Base-by-base conservation (phyloP, 1,140 invertebrate species). In the Chrysoperla carnea region DNA sequence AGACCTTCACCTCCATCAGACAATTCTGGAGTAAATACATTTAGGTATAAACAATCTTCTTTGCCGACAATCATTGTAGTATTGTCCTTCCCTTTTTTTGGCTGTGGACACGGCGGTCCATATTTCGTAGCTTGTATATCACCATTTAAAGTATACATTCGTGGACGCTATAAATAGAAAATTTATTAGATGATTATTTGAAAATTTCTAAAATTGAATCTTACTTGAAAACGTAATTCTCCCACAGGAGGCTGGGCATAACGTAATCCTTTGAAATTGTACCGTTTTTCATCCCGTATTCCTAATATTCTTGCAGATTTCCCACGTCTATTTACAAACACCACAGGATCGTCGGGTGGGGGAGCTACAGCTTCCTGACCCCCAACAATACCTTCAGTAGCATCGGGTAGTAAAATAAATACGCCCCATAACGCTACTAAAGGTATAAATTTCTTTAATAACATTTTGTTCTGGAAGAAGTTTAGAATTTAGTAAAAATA, bases 41-140 rank as follows among this genome's bases (percentile, higher is more conserved):
- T 88, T 4, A 90, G 61, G 47, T 79, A 82, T 8, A 89, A 60
- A 57, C 87, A 91, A 60, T 91, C 82, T 50, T 83, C 80, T 31
- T 63, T 68, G 13, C 73, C 73, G 4, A 72, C 56, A 6, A 73
- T 47, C 11, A 40, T 11, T 12, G 28, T 29, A 27, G 6, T 29
- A 29, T n/a, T 12, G n/a, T 28, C 39, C 31, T 51, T 49, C 1
- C 48, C 56, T 4, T 62, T 63, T 50, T 65, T 58, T 5, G 69
- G 66, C 48, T 75, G 72, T 15, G 71, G 61, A 46, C 72, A 76
- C 3, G 71, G 69, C 3, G 61, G 50, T 15, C 67, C 69, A 50
- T 62, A 65, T 11, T 46, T 52, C 0, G 62, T 69, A 1, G 71
- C 72, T 39, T 66, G 62, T 12, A 72, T 50, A 39, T 72, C 66